These are phyloP conservation scores for Idaea straminata DNA, from an alignment of 2,888 invertebrate genomes.

Conservation along the genomic window DNA sequence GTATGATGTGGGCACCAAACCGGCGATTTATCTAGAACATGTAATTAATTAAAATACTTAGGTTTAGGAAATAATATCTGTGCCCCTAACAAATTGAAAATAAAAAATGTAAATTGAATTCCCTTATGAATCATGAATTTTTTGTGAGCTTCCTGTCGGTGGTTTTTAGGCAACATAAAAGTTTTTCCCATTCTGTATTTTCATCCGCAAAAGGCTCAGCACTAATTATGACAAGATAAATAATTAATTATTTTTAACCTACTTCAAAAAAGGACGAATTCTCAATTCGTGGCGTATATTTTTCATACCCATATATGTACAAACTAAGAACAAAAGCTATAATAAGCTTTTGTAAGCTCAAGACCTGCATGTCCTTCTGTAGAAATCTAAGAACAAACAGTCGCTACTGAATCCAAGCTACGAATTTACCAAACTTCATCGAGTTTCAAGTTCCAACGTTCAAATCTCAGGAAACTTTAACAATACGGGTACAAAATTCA, in stretches of 20 bases:
- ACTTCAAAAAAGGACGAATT: too few relatives aligned
- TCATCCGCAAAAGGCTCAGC: not conserved
- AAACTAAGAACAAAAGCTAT: too few relatives aligned
- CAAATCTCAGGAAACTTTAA: conserved; percentile 19
- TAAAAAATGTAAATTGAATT: not conserved
- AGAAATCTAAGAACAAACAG: not conserved
- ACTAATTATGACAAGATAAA: too few relatives aligned
- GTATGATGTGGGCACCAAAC: too few relatives aligned
- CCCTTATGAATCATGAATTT: not conserved
- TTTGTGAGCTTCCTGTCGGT: not conserved
- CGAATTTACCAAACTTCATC: not conserved
- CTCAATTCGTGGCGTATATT: too few relatives aligned
- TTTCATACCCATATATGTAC: too few relatives aligned
- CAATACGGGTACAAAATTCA: not conserved
- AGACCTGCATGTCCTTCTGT: not conserved
- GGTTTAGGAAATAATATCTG: not conserved
- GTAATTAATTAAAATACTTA: too few relatives aligned
- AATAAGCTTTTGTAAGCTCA: too few relatives aligned
- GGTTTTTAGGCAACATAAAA: not conserved
- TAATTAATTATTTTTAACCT: too few relatives aligned
- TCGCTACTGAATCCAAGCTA: not conserved
- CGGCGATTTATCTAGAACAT: too few relatives aligned
- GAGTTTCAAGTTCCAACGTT: not conserved
- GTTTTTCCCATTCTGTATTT: not conserved
- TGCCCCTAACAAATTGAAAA: not conserved